Evolutionary conservation across 2,888 invertebrate genomes (phyloP), one percentile per base, ranked within the genome.

Genomic region (Emesis furor): DNA sequence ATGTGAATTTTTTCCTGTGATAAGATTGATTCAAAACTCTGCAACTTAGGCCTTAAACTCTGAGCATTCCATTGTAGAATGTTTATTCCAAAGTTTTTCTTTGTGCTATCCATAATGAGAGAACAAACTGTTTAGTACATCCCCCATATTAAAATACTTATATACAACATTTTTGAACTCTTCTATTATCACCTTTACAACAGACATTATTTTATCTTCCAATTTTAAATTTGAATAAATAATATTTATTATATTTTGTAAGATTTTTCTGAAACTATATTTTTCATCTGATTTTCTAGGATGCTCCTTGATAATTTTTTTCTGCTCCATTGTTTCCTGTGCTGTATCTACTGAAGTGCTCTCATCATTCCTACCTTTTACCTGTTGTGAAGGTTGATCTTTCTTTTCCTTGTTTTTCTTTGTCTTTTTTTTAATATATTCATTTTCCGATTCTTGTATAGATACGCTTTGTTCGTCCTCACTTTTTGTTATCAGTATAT

Each of bases 51-150:
- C 7, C 46, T 24, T 3, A 71, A 12, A 46, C 71, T 69, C 39
- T 71, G 71, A 30, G 71, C 10, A 46, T 71, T 71, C 46, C 30
- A 71, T 24, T 71, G 71, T 14, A 42, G 24, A 6, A 71, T 12
- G 42, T 71, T 71, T 2, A 46, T 39, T 10, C 14, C 35, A 17
- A 69, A 39, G 14, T 69, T 7, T 37, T 39, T 69, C 8, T 14
- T 7, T 42, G 46, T 42, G 8, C 7, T 46, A 71, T 14, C 42
- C 71, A 42, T 71, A 30, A 24, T 24, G 24, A 24, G 24, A 24
- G 24, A 24, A 24, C 24, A 24, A 24, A 24, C 24, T 24, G 24
- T 46, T 24, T 1, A 30, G 10, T 37, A 37, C 37, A 6, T 37
- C 37, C 37, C 37, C 37, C 37, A 37, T 37, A 37, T 37, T 37